Evolutionary conservation across 2,888 invertebrate species (phyloP), one percentile per base, ranked within the genome.

Genomic region (Petrolisthes cinctipes): DNA sequence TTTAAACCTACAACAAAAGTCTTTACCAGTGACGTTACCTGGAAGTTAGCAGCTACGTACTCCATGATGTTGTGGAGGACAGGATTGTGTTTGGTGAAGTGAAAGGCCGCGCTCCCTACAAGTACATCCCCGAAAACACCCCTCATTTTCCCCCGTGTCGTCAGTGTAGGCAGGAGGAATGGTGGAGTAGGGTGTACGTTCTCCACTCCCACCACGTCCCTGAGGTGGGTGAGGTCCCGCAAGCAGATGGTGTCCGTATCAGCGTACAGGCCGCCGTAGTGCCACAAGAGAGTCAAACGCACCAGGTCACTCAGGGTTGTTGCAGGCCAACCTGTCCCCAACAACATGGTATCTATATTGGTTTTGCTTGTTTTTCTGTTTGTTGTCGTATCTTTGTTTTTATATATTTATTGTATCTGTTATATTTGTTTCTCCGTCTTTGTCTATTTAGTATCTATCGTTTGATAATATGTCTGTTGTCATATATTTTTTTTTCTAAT

Each of bases 241-340:
- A 86, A 68, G 81, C 80, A 80, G 81, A 86, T 81, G 23, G 71
- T 71, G 81, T 86, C 86, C n/a, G 68, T 53, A 56, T 86, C 86
- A 37, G 56, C 80, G 81, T 86, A 86, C 37, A 86, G 80, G 37
- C 86, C 86, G 11, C 86, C 86, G 9, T 53, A 73, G 4, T 54
- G 86, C 86, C 86, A 86, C 80, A 86, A 23, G 17, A 86, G 7
- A n/a, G 71, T 68, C 5, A 53, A 17, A 1, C 86, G 80, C 37
- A 81, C 23, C 6, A 86, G 23, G 81, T 86, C 68, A 57, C 86
- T 86, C 81, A 86, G 68, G 14, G 73, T 68, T 14, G 37, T 71
- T 4, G 20, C 71, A 1, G 81, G 73, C 80, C 80, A 86, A 53
- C n/a, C 61, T n/a, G n/a, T n/a, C n/a, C n/a, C n/a, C n/a, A n/a